Base-by-base conservation (phyloP, 1,140 invertebrate genomes). In the Drosophila trapezifrons region DNA sequence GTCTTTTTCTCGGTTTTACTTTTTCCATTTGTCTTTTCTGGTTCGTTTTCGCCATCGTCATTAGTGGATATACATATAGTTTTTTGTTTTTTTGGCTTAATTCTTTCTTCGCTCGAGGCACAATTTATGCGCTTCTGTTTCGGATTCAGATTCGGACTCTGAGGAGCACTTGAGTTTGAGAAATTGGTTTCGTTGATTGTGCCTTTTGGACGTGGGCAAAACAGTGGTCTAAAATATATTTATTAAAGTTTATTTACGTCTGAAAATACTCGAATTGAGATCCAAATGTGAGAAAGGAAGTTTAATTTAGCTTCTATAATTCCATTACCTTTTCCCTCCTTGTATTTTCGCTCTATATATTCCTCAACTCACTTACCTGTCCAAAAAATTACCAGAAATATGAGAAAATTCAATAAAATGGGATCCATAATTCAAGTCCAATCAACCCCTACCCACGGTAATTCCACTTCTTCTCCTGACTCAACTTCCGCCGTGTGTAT, bases 51-150 rank as follows among this genome's bases (percentile, higher is more conserved):
- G 46, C 47, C 35, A 51, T 60, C 66, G 75, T 87, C 83, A 87
- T 87, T 87, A 87, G 79, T 67, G 71, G 58, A 64, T 78, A 54
- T 71, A 42, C 25, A 74, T 82, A 72, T 66, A 40, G 37, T 58
- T 66, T 76, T 64, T 59, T 59, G 66, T 77, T 38, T 35, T 35
- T 52, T 51, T 55, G 38, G 45, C 51, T 73, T 78, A 71, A 73
- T 71, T 80, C 67, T 73, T 69, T 58, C 22, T 62, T 54, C 40
- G 78, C 83, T 63, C 49, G 51, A 71, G 71, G 83, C 66, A 55
- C 37, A 78, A 73, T 82, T 86, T 87, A 87, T 86, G 78, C 66
- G 83, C 83, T 76, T 86, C 83, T 87, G 83, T 87, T 79, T 79
- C 59, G 51, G 47, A 65, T 66, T 62, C 67, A 56, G 67, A 71